Conservation (phyloP, 2,888 invertebrate genomes). For the Drosophila seclusa region DNA sequence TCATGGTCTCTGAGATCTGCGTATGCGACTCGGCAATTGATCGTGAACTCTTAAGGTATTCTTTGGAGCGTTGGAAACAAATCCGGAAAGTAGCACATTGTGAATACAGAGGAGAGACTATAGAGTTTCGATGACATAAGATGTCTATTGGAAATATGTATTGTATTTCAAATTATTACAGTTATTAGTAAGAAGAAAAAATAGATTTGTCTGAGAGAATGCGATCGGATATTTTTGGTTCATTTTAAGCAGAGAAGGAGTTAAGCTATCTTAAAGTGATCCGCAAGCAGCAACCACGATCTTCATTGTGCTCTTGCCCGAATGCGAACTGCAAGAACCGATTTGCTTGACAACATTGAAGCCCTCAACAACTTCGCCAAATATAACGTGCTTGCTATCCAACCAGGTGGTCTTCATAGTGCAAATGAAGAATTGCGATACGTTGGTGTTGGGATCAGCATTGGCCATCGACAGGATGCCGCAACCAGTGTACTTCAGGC, state of each 20-base stretch:
- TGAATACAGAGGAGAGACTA: slow-evolving; percentile 17
- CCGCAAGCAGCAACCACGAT: slow-evolving; percentile 93
- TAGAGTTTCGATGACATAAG: slow-evolving; percentile 30
- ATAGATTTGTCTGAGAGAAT: slow-evolving; percentile 55
- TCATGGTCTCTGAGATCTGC: neutral
- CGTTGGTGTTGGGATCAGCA: slow-evolving; percentile 97
- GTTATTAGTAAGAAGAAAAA: slow-evolving; percentile 66
- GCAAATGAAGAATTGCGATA: slow-evolving; percentile 98
- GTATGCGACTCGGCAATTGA: neutral
- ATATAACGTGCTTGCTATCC: slow-evolving; percentile 97
- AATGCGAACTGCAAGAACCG: slow-evolving; percentile 92
- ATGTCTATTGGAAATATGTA: slow-evolving; percentile 69
- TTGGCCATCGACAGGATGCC: slow-evolving; percentile 98
- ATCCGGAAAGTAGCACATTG: slow-evolving; percentile 33
- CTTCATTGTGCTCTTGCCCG: slow-evolving; percentile 90
- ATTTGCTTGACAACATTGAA: slow-evolving; percentile 96
- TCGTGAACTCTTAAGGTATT: slow-evolving; percentile 35
- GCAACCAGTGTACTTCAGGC: slow-evolving; percentile 96
- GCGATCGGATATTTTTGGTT: slow-evolving; percentile 52
- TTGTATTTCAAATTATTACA: slow-evolving; percentile 74
- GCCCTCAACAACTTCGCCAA: slow-evolving; percentile 95
- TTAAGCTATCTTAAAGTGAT: slow-evolving; percentile 87
- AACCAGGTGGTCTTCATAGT: slow-evolving; percentile 97
- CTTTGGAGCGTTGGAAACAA: slow-evolving; percentile 28
- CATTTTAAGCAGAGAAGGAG: slow-evolving; percentile 61